Conservation (phyloP, 2,888 invertebrate genomes). For the Zygothrica quintamaculata region DNA sequence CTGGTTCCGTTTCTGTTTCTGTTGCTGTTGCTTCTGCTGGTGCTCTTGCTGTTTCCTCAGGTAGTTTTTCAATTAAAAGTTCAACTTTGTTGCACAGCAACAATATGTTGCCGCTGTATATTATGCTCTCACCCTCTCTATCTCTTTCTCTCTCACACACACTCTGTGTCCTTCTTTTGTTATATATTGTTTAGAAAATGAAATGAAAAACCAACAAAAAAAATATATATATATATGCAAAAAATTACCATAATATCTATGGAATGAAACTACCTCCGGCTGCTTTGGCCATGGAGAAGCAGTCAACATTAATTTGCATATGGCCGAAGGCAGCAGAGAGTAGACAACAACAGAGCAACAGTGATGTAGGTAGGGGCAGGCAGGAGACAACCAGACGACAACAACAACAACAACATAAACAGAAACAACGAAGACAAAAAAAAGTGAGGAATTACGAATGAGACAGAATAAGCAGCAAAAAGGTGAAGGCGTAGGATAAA, state of each 20-base stretch:
- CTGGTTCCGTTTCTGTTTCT: slow-evolving; percentile 18
- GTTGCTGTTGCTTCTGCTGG: no score
- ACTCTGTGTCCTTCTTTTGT: no score
- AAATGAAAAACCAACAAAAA: slow-evolving; percentile 63
- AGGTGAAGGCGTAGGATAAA: slow-evolving; percentile 56
- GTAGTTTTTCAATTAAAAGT: slow-evolving; percentile 68
- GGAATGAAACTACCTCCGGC: slow-evolving; percentile 11
- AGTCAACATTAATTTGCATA: slow-evolving; percentile 64
- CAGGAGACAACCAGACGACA: slow-evolving; percentile 23
- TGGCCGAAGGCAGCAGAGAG: slow-evolving; percentile 28
- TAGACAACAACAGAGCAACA: background rate
- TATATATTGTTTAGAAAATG: slow-evolving; percentile 53
- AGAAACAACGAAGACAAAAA: no score
- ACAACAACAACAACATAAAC: no score
- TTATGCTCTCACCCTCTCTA: slow-evolving; percentile 21
- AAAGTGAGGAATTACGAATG: slow-evolving; percentile 48
- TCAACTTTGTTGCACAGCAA: slow-evolving; percentile 38
- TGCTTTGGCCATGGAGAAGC: slow-evolving; percentile 13
- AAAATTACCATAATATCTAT: slow-evolving; percentile 59
- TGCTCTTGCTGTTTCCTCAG: slow-evolving; percentile 27
- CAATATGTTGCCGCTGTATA: slow-evolving; percentile 40
- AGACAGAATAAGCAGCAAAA: slow-evolving; percentile 25
- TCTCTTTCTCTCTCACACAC: no score
- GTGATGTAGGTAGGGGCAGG: slow-evolving; percentile 1
- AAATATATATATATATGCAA: slow-evolving; percentile 32